phyloP scores from a whole-genome alignment of 1,140 invertebrate species.

The Micrasema minimum region DNA sequence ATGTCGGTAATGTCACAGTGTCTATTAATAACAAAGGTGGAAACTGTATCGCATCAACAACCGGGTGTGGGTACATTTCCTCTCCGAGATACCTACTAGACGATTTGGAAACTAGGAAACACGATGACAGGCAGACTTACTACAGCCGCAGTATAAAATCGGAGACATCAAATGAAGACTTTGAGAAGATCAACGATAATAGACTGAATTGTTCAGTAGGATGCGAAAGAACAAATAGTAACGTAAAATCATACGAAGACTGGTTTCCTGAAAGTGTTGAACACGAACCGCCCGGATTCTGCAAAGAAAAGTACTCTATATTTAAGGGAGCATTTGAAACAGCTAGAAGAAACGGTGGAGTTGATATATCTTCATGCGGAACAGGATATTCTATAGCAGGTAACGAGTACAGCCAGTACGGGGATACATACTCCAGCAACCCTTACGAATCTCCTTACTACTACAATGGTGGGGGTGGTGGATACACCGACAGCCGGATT shows the following conservation, averaged over 20 bases:
- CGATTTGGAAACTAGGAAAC: constrained; percentile 35
- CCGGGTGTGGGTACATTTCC: constrained; percentile 66
- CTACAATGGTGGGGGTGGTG: constrained; percentile 1
- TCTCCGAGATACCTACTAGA: constrained; percentile 36
- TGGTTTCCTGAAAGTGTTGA: constrained; percentile 59
- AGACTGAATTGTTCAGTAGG: not conserved
- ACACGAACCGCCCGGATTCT: constrained; percentile 52
- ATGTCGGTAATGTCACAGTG: constrained; percentile 81
- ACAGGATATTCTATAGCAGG: not conserved
- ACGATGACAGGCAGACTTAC: constrained; percentile 4
- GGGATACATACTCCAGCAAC: not conserved
- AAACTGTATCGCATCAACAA: constrained; percentile 77
- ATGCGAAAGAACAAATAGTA: not conserved
- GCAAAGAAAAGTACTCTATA: constrained; percentile 66
- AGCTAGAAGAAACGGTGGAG: constrained; percentile 59
- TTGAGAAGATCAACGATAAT: constrained; percentile 15
- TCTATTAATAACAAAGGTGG: constrained; percentile 78
- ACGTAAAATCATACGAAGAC: constrained; percentile 54
- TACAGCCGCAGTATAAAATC: constrained; percentile 5
- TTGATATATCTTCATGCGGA: not conserved
- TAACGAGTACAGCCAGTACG: not conserved
- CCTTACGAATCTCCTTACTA: not conserved
- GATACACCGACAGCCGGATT: not conserved
- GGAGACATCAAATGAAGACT: not conserved
- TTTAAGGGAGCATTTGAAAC: constrained; percentile 70